phyloP scores from a whole-genome alignment of 2,797 vertebrate genomes.

The Lagodon rhomboides region DNA sequence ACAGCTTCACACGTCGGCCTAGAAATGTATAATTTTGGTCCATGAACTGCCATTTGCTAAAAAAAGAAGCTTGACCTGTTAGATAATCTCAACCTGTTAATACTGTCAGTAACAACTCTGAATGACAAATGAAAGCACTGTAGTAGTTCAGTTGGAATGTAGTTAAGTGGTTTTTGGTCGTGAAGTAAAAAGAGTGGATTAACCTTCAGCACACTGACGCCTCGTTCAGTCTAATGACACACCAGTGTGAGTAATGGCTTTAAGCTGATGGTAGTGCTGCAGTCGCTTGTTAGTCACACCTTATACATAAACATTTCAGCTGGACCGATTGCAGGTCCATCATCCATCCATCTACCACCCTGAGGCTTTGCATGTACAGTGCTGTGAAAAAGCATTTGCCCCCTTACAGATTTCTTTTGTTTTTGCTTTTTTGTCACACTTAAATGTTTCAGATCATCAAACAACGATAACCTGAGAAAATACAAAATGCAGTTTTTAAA shows the following conservation, averaged over 20 bases:
- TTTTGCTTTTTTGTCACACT: no score
- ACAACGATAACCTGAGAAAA: no score
- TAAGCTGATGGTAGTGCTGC: conserved; percentile 34
- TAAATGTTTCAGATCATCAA: no score
- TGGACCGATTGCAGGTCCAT: background rate
- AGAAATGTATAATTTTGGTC: conserved; percentile 56
- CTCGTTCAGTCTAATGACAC: conserved; percentile 36
- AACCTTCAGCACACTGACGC: conserved; percentile 29
- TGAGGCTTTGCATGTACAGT: conserved; percentile 27
- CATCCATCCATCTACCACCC: conserved; percentile 27
- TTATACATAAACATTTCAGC: conserved; percentile 16
- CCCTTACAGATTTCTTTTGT: no score
- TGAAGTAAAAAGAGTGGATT: conserved; percentile 54
- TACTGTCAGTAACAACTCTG: conserved; percentile 42
- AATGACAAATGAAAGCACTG: conserved; percentile 23
- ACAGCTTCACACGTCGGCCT: conserved; percentile 39
- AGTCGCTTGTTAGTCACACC: conserved; percentile 38
- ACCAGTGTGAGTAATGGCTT: conserved; percentile 36
- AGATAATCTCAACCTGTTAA: conserved; percentile 47
- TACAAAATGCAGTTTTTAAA: no score
- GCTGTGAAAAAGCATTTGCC: no score
- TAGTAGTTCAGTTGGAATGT: conserved; percentile 72
- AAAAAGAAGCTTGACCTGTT: conserved; percentile 28
- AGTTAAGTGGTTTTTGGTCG: conserved; percentile 62
- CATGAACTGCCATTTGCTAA: conserved; percentile 37